Base-by-base conservation (phyloP, 2,797 vertebrate genomes). In the Pseudomugil gertrudae region DNA sequence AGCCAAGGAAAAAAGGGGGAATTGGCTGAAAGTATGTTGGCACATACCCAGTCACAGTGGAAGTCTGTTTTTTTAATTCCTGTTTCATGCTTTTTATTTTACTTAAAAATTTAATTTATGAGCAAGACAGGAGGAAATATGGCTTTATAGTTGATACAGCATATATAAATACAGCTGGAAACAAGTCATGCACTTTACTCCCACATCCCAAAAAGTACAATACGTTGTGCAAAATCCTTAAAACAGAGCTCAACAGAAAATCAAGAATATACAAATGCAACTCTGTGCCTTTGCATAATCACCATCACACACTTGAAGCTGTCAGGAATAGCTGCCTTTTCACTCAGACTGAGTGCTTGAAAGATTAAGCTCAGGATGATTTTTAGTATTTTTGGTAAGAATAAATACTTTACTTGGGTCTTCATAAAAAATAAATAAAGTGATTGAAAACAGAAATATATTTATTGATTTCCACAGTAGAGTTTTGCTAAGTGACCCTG, bases 51-150 rank as follows among this genome's bases (percentile, higher is more conserved):
- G 85, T 84, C 84, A 84, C 74, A 81, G 73, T 79, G 72, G 64
- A 88, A 88, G 84, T 87, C 81, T 85, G 62, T 78, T 29, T 91
- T 69, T 88, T 84, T 74, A 80, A 89, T 90, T 92, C 79, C 73
- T 87, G 80, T 91, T 92, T 91, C 86, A 93, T 92, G 89, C 21
- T 92, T 93, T 88, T n/a, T n/a, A n/a, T n/a, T 81, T 83, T 83
- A 92, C 87, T 90, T 85, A 58, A 75, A 87, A 92, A 95, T 93
- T 83, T 85, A 92, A 93, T 93, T 92, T 91, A 92, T 93, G 89
- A 84, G 89, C 88, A 86, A 91, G 80, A 86, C 84, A 78, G 74
- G 76, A 80, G 81, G 80, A 83, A 83, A 86, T 78, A 83, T 80
- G 81, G 83, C 60, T 87, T 88, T 84, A 85, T 84, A 79, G 86